A percentile compares a stretch with the other conserved stretches of the same genome.
Conservation (phyloP, 2,113 vertebrate genomes). For the Tringa solitaria region DNA sequence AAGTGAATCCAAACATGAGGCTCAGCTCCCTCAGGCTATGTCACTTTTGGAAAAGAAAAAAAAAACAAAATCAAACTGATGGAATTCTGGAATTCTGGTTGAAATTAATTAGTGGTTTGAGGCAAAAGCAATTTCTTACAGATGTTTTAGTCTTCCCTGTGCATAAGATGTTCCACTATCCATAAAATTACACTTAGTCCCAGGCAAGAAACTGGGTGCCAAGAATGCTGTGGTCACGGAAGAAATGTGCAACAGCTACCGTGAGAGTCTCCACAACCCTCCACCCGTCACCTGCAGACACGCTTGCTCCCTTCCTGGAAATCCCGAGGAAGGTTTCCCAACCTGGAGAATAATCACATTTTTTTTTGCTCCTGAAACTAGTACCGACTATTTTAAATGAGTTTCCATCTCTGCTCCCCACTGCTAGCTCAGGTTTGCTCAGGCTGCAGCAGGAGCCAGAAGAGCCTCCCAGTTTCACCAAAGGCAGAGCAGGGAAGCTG, state of each 20-base stretch:
- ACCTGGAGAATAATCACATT: neutral
- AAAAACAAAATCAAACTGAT: neutral
- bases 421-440: neutral
- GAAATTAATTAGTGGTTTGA: neutral
- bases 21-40: neutral
- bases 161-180: neutral
- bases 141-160: neutral
- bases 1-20: fast-evolving
- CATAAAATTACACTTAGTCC: neutral
- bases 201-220: neutral
- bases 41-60: neutral
- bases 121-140: neutral
- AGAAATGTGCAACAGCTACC: neutral
- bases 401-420: neutral
- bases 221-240: neutral
- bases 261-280: neutral
- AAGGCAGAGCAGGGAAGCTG: too few relatives aligned
- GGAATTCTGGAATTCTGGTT: neutral
- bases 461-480: neutral
- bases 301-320: neutral
- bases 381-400: neutral
- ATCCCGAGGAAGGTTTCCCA: neutral
- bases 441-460: neutral
- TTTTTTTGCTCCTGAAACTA: neutral
- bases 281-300: neutral